Evolutionary conservation across 1,140 invertebrate genomes (phyloP).

Genomic region (Bombus ignitus): DNA sequence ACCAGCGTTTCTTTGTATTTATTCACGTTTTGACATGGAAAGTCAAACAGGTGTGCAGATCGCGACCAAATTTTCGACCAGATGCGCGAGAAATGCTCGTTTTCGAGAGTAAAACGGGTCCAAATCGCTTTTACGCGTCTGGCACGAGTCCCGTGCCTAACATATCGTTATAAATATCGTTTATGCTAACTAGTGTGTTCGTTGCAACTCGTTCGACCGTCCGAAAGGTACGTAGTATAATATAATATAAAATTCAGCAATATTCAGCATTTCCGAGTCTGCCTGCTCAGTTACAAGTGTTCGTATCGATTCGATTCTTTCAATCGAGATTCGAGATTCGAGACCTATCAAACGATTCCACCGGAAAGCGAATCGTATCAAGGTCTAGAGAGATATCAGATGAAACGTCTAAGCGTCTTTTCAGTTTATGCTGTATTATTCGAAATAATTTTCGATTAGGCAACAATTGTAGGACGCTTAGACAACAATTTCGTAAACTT

Average conservation of each 20-base stretch:
- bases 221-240: not conserved
- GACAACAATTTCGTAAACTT: not conserved
- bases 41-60: no score
- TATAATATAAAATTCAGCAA: not conserved
- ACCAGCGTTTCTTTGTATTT: not conserved
- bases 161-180: slow-evolving; percentile 63
- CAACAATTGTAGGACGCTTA: no score
- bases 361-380: not conserved
- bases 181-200: slow-evolving; percentile 1
- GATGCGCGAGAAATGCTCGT: not conserved
- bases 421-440: not conserved
- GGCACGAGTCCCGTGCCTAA: slow-evolving; percentile 53
- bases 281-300: not conserved
- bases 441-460: not conserved
- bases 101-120: not conserved
- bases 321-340: not conserved
- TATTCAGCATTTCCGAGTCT: not conserved
- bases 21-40: no score
- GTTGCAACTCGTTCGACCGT: not conserved
- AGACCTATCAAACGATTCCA: not conserved
- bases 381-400: not conserved
- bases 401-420: not conserved
- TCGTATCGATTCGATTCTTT: not conserved
- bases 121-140: slow-evolving; percentile 43
- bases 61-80: not conserved